Base-by-base conservation (phyloP, 2,113 vertebrate species). In the Sialia sialis region DNA sequence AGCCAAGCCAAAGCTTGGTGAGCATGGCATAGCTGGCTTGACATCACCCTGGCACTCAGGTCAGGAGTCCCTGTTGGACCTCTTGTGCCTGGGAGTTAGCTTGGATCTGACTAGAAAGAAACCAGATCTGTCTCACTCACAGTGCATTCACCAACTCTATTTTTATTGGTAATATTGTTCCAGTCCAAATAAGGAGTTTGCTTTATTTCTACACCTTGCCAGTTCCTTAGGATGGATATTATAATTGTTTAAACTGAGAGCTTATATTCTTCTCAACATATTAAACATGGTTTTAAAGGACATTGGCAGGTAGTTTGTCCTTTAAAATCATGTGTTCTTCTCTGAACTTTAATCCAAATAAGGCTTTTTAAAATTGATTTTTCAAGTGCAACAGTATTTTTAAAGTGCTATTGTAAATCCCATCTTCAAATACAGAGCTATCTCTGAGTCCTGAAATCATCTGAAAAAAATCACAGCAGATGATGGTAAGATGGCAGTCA, bases 381-480 rank as follows among this genome's bases (percentile, higher is more conserved):
- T 95, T 96, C 88, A 92, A 95, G 75, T 83, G 39, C 54, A 82
- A 30, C 59, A 32, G 60, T 88, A 70, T 70, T 96, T 96, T 93
- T 94, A 86, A 94, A 88, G 64, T 30, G 46, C 82, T 93, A 59
- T 54, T 74, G 39, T 70, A 94, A 96, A 90, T 88, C 69, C 18
- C 39, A 69, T 91, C 51, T 88, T 91, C 78, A 94, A 88, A 90
- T 16, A 91, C 56, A 39, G 58, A 88, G 54, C 41, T 66, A 43
- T 41, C 30, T 39, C 64, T 13, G 8, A 84, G 76, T 72, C 64
- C 43, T 72, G 36, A 83, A 78, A 55, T 68, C 30, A 55, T 68
- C 30, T 59, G 43, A 80, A 58, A 93, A 94, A 94, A 91, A 85
- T 83, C 63, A 38, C 36, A 72, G 52, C 46, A 85, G 64, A 81